Evolutionary conservation across 2,797 vertebrate genomes (phyloP).

Genomic region (Cynodonichthys magdalenae): DNA sequence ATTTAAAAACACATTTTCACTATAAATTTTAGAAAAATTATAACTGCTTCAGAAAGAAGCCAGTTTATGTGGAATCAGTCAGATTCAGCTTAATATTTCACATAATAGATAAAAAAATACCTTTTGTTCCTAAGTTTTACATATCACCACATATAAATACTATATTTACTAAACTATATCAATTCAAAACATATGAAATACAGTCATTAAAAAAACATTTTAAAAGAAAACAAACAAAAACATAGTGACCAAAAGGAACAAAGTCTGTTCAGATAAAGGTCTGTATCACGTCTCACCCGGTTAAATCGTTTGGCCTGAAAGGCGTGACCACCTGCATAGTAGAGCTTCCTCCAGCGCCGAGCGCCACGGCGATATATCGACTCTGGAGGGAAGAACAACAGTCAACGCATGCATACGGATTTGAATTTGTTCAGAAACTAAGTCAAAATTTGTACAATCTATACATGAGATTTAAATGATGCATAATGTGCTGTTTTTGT

Average conservation of each 20-base stretch:
- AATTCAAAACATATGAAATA: neutral
- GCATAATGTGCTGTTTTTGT: neutral
- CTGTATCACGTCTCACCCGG: conserved; percentile 80
- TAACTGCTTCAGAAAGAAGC: conserved; percentile 9
- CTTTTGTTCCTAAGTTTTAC: neutral
- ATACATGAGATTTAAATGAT: neutral
- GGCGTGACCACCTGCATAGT: conserved; percentile 95
- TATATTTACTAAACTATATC: neutral
- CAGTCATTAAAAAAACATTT: neutral
- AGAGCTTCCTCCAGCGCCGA: conserved; percentile 97
- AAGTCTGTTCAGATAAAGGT: neutral
- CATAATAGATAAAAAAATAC: neutral
- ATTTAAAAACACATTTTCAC: conserved; percentile 14
- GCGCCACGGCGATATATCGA: conserved; percentile 98
- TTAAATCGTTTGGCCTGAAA: conserved; percentile 99
- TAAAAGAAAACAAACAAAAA: neutral
- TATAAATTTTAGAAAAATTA: conserved; percentile 7
- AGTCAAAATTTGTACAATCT: neutral
- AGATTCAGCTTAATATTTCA: neutral
- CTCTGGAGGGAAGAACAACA: conserved; percentile 74
- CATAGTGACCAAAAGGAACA: no score
- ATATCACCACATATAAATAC: neutral
- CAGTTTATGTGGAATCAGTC: neutral
- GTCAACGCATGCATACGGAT: neutral
- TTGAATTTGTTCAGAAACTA: neutral